These are phyloP conservation scores for Villa cingulata DNA, from an alignment of 2,888 invertebrate genomes.

Conservation along the genomic window DNA sequence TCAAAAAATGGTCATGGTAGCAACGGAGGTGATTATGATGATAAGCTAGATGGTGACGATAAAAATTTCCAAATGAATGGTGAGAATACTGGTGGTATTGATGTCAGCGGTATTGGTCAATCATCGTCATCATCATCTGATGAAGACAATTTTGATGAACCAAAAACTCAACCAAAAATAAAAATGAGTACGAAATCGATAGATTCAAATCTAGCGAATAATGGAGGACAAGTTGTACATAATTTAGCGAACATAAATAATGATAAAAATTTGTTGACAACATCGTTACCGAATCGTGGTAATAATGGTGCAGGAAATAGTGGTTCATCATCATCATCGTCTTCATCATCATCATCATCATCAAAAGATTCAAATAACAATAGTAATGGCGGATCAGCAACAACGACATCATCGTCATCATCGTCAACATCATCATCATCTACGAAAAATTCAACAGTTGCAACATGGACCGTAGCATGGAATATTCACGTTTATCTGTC, in stretches of 20 bases:
- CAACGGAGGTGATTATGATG: conserved; percentile 7
- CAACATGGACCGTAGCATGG: conserved; percentile 75
- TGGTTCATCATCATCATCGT: neutral
- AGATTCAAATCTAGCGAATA: conserved; percentile 14
- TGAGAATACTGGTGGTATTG: conserved; percentile 8
- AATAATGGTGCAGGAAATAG: neutral
- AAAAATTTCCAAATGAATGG: neutral
- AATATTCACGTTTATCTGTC: conserved; percentile 81
- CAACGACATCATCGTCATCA: conserved; percentile 9
- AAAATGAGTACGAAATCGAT: conserved; percentile 20
- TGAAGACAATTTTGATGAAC: conserved; percentile 16
- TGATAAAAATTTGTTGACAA: conserved; percentile 25
- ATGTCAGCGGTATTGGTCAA: conserved; percentile 4
- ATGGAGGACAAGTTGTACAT: conserved; percentile 37
- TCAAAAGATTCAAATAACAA: neutral
- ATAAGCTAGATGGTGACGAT: conserved; percentile 4
- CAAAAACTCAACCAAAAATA: conserved; percentile 21
- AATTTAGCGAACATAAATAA: conserved; percentile 47
- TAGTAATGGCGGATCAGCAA: neutral
- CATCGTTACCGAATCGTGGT: conserved; percentile 14
- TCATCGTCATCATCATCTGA: neutral
- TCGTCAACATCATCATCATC: conserved; percentile 16
- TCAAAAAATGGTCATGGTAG: conserved; percentile 4
- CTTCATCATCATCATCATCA: neutral
- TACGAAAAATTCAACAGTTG: conserved; percentile 13